Evolutionary conservation across 2,888 invertebrate genomes (phyloP).

Genomic region (Cheilosia pagana): DNA sequence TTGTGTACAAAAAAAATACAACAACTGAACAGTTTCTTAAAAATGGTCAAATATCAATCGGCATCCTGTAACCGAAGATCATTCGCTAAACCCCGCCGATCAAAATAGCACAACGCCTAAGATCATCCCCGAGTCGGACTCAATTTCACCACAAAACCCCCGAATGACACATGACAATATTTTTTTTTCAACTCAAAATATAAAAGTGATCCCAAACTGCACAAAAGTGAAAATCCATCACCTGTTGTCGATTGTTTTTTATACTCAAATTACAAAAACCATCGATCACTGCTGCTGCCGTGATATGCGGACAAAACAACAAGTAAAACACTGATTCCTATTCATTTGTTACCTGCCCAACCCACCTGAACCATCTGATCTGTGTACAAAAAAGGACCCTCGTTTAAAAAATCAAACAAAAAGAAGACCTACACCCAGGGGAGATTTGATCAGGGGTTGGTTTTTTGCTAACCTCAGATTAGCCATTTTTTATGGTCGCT

Average conservation of each 20-base stretch:
- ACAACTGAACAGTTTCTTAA: not conserved
- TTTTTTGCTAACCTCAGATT: constrained; percentile 64
- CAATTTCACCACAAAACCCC: constrained; percentile 58
- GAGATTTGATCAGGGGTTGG: constrained; percentile 44
- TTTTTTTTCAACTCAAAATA: constrained; percentile 10
- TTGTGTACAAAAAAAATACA: not conserved
- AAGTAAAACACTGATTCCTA: constrained; percentile 60
- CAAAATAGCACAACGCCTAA: constrained; percentile 46
- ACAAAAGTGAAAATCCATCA: constrained; percentile 53
- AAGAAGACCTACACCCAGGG: constrained; percentile 37
- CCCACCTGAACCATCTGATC: constrained; percentile 64
- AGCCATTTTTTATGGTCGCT: constrained; percentile 66
- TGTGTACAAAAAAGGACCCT: constrained; percentile 45
- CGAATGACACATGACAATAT: constrained; percentile 65
- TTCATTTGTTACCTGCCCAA: constrained; percentile 53
- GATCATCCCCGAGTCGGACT: constrained; percentile 36
- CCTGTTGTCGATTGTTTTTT: constrained; percentile 70
- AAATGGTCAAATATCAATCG: constrained; percentile 14
- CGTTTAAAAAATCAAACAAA: constrained; percentile 38
- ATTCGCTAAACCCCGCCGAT: constrained; percentile 25
- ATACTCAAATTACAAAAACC: constrained; percentile 63
- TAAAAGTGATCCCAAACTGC: constrained; percentile 21
- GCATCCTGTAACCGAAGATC: constrained; percentile 71
- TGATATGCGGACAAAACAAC: constrained; percentile 19
- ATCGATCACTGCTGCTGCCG: constrained; percentile 51